Evolutionary conservation across 2,888 invertebrate genomes (phyloP), one percentile per base, ranked within the genome.

Genomic region (Chorisops tibialis): DNA sequence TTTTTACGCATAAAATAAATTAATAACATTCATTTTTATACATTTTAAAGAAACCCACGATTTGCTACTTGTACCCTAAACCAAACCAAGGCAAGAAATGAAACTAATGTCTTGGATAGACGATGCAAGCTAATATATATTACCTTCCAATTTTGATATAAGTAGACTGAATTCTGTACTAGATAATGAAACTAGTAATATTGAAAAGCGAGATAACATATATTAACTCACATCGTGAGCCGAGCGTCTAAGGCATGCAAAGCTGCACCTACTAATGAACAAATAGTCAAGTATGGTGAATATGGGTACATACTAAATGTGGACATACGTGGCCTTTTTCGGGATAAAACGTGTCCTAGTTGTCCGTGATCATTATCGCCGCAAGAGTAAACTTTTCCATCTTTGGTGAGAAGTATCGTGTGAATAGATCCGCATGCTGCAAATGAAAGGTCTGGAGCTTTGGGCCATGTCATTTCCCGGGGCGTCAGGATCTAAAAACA

Each of bases 351-450:
- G 72, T 89, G 89, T 4, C 96, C 97, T 59, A 98, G 82, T 75
- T 98, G 97, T 1, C 94, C 93, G 70, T 86, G 86, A 72, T 95
- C 94, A 81, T 98, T 98, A 73, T 84, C 90, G 1, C 98, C 98
- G 81, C 96, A 96, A 2, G 94, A 89, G 78, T 87, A 95, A 5
- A 96, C 81, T 70, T 87, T 83, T 9, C 96, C 96, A 73, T 85
- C 84, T 63, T 81, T 80, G 0, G 90, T 87, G 0, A 94, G 80
- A 66, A 94, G 83, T 12, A 96, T 74, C 0, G 92, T 88, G 75
- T 96, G 94, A 68, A 86, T 86, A 69, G 88, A 86, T 19, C 96
- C 95, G 70, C 94, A 91, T 4, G 89, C 86, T 49, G 84, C 81
- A 59, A 81, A 76, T 49, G 77, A 73, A 2, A 87, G 77, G 66